Base-by-base conservation (phyloP, 2,113 vertebrate species). In the Tenrec ecaudatus region DNA sequence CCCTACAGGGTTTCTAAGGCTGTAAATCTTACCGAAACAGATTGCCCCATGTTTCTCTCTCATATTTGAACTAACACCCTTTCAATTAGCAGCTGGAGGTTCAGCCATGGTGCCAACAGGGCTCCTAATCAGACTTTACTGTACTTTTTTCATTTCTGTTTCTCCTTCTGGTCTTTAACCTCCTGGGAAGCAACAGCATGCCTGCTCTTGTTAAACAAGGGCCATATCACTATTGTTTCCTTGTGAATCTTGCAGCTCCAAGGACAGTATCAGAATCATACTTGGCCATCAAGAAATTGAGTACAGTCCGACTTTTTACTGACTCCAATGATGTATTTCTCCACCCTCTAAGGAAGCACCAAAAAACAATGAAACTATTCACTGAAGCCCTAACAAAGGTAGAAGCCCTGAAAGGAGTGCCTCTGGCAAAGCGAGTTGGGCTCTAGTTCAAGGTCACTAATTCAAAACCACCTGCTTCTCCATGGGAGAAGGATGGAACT, bases 231-330 rank as follows among this genome's bases (percentile, higher is more conserved):
- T 27, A 25, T 58, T 58, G 1, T 66, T 89, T 31, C 68, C 5
- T 75, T 86, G 75, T 89, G 38, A 92, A 68, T 53, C 62, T 53
- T 89, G n/a, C 15, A 84, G 31, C 22, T 94, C 29, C 25, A 75
- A 25, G 8, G 23, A 47, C 33, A 20, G 6, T 57, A 29, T 75
- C 47, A 62, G 40, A 53, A 80, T 71, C n/a, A 71, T 38, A 77
- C 78, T 76, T 33, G 4, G 19, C 57, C 68, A 84, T 92, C 58
- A 90, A 77, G 60, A 81, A 84, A 83, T 92, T 3, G 58, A 86
- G 11, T 62, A 5, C 62, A 69, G 43, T 11, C 9, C 86, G 71
- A 69, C n/a, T 43, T 23, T 87, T 82, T 38, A 31, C 62, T 68
- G 36, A 75, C 64, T 60, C 53, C 38, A 86, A 85, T 68, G 43